Percentiles rank a stretch among this genome's conserved stretches.
Evolutionary conservation across 2,888 invertebrate species (phyloP).

Genomic region (Holacanthella duospinosa): DNA sequence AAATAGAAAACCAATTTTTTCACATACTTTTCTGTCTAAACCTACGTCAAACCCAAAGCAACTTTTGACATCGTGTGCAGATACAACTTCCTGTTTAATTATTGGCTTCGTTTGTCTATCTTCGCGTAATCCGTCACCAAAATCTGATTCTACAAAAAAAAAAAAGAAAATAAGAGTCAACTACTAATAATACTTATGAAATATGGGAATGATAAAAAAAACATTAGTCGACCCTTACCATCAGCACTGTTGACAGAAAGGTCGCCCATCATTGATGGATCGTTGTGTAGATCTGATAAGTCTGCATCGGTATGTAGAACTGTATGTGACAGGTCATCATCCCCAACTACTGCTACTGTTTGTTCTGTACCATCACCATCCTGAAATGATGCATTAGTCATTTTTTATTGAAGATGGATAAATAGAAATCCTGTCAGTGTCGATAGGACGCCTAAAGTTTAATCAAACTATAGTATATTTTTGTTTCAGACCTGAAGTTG

Average conservation of each 20-base stretch:
- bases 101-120: constrained; percentile 38
- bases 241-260: constrained; percentile 11
- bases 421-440: no score
- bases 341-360: constrained; percentile 46
- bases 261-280: constrained; percentile 38
- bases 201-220: background rate
- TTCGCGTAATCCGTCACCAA: constrained; percentile 38
- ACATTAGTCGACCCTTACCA: no score
- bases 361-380: constrained; percentile 41
- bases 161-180: background rate
- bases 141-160: constrained; percentile 39
- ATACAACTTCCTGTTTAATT: constrained; percentile 43
- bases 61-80: constrained; percentile 58
- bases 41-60: constrained; percentile 73
- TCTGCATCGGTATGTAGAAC: constrained; percentile 44
- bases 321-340: constrained; percentile 42
- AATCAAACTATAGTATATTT: background rate
- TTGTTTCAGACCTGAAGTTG: constrained; percentile 48
- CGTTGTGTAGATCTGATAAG: constrained; percentile 34
- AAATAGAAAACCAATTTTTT: background rate
- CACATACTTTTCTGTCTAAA: background rate
- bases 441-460: no score
- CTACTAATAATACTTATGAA: background rate
- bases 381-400: constrained; percentile 20
- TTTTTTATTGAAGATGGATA: no score